Base-by-base conservation (phyloP, 1,140 invertebrate species). In the Paralvinella palmiformis region DNA sequence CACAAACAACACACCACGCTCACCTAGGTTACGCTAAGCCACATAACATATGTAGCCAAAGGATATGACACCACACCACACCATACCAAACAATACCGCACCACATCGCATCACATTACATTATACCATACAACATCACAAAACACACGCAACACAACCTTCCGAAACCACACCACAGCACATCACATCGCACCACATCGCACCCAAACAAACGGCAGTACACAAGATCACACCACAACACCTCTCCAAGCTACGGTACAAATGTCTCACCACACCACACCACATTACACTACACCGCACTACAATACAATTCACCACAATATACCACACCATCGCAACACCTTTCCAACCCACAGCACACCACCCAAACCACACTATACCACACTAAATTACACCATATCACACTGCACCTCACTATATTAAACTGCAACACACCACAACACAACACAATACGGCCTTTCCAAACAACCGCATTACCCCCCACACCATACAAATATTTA, bases 31-130 rank as follows among this genome's bases (percentile, higher is more conserved):
- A n/a, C n/a, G n/a, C n/a, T n/a, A n/a, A n/a, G n/a, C n/a, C n/a
- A n/a, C n/a, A n/a, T n/a, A n/a, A n/a, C n/a, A n/a, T n/a, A n/a
- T n/a, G n/a, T n/a, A n/a, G n/a, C n/a, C n/a, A n/a, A n/a, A n/a
- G n/a, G n/a, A n/a, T n/a, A n/a, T n/a, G n/a, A n/a, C 53, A 56
- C 53, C 22, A 31, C 53, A 56, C 53, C 22, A 31, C 53, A 56
- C 53, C 22, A 31, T 31, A 56, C 53, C 22, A 1, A 22, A 56
- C 53, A 7, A 31, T 31, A 56, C 53, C 22, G 1, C 53, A 56
- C 53, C 22, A 31, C 53, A 56, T 31, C 22, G 53, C 53, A 56
- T 31, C 22, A 1, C 53, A 56, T 31, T n/a, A 31, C 53, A 56
- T 1, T n/a, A 31, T 31, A 56, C 53, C 22, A 31, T 31, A 56